Percentiles rank a stretch among this genome's conserved stretches.
phyloP scores from a whole-genome alignment of 2,797 vertebrate genomes.

The Fundulus diaphanus region DNA sequence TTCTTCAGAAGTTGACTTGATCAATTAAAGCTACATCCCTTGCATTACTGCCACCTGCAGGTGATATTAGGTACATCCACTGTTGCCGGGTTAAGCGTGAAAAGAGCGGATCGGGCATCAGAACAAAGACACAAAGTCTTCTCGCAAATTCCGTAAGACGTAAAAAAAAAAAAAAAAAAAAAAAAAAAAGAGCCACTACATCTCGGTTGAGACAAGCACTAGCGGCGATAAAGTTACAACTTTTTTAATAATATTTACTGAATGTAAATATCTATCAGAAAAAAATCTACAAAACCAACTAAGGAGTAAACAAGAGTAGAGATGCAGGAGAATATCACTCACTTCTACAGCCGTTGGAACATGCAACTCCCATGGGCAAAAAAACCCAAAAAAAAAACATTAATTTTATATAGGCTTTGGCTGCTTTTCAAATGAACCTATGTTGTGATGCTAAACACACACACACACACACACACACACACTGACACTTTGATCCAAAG shows the following conservation, averaged over 20 bases:
- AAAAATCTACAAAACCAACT: constrained; percentile 53
- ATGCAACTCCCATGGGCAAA: constrained; percentile 60
- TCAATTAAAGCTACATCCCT: too few species aligned
- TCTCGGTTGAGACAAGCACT: constrained; percentile 7
- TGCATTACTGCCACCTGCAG: too few species aligned
- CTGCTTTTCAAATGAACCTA: constrained; percentile 64
- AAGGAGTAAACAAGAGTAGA: constrained; percentile 34
- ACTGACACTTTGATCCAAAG: constrained; percentile 74
- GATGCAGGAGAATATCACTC: constrained; percentile 51
- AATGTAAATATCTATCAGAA: constrained; percentile 37
- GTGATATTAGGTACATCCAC: too few species aligned
- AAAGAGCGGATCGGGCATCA: too few species aligned
- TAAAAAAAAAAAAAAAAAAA: too few species aligned
- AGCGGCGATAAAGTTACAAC: background rate
- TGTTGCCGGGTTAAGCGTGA: too few species aligned
- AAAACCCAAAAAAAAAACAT: constrained; percentile 47
- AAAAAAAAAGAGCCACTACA: background rate
- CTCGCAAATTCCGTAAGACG: background rate
- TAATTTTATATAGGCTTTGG: constrained; percentile 54
- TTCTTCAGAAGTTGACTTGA: too few species aligned
- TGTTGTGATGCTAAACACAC: constrained; percentile 33
- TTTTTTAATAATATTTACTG: constrained; percentile 34
- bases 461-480: constrained; percentile 20
- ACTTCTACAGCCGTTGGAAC: constrained; percentile 42
- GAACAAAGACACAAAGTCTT: too few species aligned